Conservation (phyloP, 2,888 invertebrate genomes). For the Elmis aenea region DNA sequence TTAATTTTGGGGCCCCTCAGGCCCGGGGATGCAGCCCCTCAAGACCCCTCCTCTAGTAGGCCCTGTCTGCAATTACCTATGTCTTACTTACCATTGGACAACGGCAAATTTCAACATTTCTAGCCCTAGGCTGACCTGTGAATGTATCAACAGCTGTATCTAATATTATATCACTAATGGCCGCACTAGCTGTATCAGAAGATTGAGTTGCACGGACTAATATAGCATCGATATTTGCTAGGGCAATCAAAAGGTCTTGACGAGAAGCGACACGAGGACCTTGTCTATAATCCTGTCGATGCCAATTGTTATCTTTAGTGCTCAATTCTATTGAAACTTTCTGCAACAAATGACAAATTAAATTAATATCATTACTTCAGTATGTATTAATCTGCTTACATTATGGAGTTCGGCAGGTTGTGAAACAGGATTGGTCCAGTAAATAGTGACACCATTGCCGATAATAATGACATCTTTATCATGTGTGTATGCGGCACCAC, state of each 20-base stretch:
- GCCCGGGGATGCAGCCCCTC: too few species aligned
- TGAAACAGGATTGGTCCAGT: conserved; percentile 64
- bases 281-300: conserved; percentile 49
- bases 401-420: conserved; percentile 54
- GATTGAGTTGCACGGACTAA: conserved; percentile 76
- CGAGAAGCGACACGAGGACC: conserved; percentile 62
- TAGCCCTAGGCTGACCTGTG: conserved; percentile 59
- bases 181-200: conserved; percentile 57
- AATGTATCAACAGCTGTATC: conserved; percentile 73
- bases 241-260: conserved; percentile 76
- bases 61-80: too few species aligned
- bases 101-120: conserved; percentile 77
- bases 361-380: conserved; percentile 2
- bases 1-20: too few species aligned
- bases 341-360: conserved; percentile 37
- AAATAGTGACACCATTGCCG: conserved; percentile 71
- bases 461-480: conserved; percentile 80
- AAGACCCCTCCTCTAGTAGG: too few species aligned
- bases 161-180: conserved; percentile 79
- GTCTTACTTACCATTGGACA: conserved; percentile 72
- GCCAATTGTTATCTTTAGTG: conserved; percentile 64
- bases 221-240: conserved; percentile 78
- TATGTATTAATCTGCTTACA: conserved; percentile 50
- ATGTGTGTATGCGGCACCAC: conserved; percentile 51
- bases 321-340: conserved; percentile 60